Evolutionary conservation across 2,113 vertebrate genomes (phyloP).

Genomic region (Thalassoma bifasciatum): DNA sequence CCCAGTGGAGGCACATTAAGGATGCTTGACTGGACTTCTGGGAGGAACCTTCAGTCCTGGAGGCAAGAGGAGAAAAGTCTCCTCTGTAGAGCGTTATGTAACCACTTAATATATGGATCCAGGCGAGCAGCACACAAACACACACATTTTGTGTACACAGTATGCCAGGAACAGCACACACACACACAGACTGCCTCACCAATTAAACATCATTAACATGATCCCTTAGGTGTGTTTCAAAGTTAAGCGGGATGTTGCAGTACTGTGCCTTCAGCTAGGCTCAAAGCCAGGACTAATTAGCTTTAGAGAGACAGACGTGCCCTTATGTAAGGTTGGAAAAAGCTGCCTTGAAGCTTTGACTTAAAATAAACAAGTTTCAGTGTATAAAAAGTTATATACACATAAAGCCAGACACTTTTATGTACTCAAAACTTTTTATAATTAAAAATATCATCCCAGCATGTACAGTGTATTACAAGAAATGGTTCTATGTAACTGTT

Average conservation of each 20-base stretch:
- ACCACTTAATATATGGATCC: conserved; percentile 53
- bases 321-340: conserved; percentile 28
- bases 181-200: conserved; percentile 42
- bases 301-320: conserved; percentile 54
- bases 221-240: conserved; percentile 55
- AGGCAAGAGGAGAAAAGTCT: conserved; percentile 16
- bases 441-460: conserved; percentile 85
- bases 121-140: conserved; percentile 34
- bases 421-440: conserved; percentile 79
- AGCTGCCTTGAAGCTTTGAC: background rate
- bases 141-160: conserved; percentile 4
- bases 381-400: conserved; percentile 8
- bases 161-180: conserved; percentile 11
- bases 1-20: conserved; percentile 60
- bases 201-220: conserved; percentile 68
- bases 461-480: conserved; percentile 85
- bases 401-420: conserved; percentile 21
- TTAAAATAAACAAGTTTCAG: background rate
- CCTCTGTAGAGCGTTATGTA: conserved; percentile 33
- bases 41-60: conserved; percentile 51
- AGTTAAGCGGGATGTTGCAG: conserved; percentile 33
- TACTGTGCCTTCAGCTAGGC: conserved; percentile 39
- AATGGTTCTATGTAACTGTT: conserved; percentile 80
- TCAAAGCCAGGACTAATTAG: conserved; percentile 46
- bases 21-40: conserved; percentile 57